phyloP scores from a whole-genome alignment of 2,888 invertebrate species.

The Zygothrica quintamaculata region DNA sequence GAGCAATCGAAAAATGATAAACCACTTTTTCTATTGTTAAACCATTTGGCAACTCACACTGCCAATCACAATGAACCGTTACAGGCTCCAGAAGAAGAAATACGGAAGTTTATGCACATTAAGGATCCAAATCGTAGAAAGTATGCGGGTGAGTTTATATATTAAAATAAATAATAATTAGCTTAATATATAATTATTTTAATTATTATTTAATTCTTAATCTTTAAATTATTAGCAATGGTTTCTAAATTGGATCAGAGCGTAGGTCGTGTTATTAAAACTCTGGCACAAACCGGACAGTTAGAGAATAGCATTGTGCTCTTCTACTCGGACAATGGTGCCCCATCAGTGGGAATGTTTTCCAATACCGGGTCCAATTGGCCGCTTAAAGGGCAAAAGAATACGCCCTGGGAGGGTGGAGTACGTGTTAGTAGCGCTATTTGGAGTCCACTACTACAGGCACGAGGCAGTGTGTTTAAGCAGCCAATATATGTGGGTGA shows the following conservation, averaged over 20 bases:
- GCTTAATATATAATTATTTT: too few species aligned
- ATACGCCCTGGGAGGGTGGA: slow-evolving; percentile 94
- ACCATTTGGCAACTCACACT: slow-evolving; percentile 92
- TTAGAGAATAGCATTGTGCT: slow-evolving; percentile 92
- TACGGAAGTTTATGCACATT: slow-evolving; percentile 89
- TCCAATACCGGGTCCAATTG: slow-evolving; percentile 91
- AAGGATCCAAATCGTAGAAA: slow-evolving; percentile 87
- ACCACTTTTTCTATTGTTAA: slow-evolving; percentile 92
- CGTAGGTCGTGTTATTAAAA: slow-evolving; percentile 90
- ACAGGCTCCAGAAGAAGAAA: slow-evolving; percentile 90
- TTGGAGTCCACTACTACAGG: slow-evolving; percentile 88
- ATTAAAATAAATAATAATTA: not conserved
- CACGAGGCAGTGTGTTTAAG: slow-evolving; percentile 86
- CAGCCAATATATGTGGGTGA: slow-evolving; percentile 92
- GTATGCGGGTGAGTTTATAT: slow-evolving; percentile 87
- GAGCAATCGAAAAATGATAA: slow-evolving; percentile 39
- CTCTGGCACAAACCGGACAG: slow-evolving; percentile 88
- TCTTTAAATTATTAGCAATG: too few species aligned
- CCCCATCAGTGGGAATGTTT: slow-evolving; percentile 89
- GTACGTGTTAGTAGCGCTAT: slow-evolving; percentile 91
- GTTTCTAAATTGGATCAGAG: slow-evolving; percentile 93
- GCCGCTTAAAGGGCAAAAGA: slow-evolving; percentile 92
- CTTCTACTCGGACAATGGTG: slow-evolving; percentile 96
- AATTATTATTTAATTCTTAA: slow-evolving; percentile 1
- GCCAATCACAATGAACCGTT: slow-evolving; percentile 88